phyloP scores from a whole-genome alignment of 2,113 vertebrate species.

The Leptobrachium leishanense region DNA sequence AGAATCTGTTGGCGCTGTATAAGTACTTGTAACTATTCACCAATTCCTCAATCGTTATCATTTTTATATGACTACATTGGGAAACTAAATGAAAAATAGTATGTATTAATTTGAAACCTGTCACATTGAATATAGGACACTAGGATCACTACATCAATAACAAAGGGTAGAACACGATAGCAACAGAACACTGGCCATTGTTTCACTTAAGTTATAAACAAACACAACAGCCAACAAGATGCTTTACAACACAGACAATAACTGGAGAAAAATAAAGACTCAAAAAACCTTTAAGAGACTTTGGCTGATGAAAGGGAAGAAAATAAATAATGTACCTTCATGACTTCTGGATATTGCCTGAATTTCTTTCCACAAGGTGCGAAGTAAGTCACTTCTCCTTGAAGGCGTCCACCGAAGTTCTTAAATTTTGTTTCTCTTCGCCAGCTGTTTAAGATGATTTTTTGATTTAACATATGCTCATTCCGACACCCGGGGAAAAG shows the following conservation, averaged over 20 bases:
- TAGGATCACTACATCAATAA: background rate
- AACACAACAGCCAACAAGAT: slow-evolving; percentile 14
- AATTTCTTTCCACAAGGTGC: slow-evolving; percentile 95
- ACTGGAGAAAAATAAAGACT: background rate
- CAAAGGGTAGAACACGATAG: background rate
- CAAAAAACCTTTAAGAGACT: background rate
- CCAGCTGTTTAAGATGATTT: slow-evolving; percentile 76
- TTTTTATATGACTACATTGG: too few relatives aligned
- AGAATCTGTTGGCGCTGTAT: too few relatives aligned
- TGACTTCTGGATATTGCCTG: slow-evolving; percentile 90
- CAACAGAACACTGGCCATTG: background rate
- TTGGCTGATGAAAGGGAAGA: background rate
- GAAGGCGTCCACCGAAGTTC: slow-evolving; percentile 81
- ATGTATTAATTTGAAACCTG: background rate
- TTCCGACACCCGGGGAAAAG: background rate
- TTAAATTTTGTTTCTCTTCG: slow-evolving; percentile 89
- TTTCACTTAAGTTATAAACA: background rate
- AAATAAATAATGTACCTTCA: slow-evolving; percentile 76
- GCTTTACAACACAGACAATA: slow-evolving; percentile 23
- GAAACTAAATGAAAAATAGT: background rate
- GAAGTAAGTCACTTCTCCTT: slow-evolving; percentile 91
- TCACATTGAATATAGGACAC: background rate
- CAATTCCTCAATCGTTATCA: too few relatives aligned
- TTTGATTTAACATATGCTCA: slow-evolving; percentile 45
- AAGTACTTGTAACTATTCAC: too few relatives aligned